These are phyloP conservation scores for Coleophora flavipennella DNA, from an alignment of 2,888 invertebrate species.

Conservation along the genomic window DNA sequence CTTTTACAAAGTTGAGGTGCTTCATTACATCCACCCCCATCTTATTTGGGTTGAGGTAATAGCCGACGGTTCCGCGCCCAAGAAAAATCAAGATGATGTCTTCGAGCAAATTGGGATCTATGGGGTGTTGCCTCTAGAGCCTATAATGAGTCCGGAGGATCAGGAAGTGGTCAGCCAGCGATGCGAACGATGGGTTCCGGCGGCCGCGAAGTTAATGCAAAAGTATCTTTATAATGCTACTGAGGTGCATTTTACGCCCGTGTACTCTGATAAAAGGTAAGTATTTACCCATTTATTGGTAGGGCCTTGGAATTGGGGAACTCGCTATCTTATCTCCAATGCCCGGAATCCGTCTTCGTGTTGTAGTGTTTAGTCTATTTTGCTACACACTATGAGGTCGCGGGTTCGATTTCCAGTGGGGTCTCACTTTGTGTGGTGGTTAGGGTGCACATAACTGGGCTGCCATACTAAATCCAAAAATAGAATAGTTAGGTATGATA, in stretches of 20 bases:
- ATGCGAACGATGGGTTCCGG: slow-evolving; percentile 37
- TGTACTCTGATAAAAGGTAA: slow-evolving; percentile 39
- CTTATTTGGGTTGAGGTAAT: slow-evolving; percentile 44
- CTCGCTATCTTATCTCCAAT: too few species aligned
- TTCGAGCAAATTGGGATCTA: slow-evolving; percentile 53
- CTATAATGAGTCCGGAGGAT: slow-evolving; percentile 20
- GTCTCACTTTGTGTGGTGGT: too few species aligned
- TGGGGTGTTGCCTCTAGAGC: slow-evolving; percentile 39
- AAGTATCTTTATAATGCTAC: slow-evolving; percentile 23
- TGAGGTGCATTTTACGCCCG: slow-evolving; percentile 37
- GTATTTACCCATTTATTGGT: slow-evolving; percentile 2
- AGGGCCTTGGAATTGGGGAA: too few species aligned
- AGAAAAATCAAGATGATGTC: slow-evolving; percentile 17
- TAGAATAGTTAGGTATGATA: too few species aligned
- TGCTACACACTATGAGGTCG: too few species aligned
- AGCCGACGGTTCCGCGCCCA: slow-evolving; percentile 9
- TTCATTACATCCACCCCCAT: slow-evolving; percentile 44
- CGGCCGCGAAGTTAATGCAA: slow-evolving; percentile 27
- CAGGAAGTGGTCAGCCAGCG: slow-evolving; percentile 18
- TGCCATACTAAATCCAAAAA: too few species aligned
- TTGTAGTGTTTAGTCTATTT: too few species aligned
- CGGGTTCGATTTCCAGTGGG: too few species aligned
- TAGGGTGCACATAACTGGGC: too few species aligned
- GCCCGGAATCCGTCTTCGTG: too few species aligned
- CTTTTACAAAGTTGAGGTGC: slow-evolving; percentile 38